Conservation (phyloP, 2,888 invertebrate genomes). For the Amitus sp. region DNA sequence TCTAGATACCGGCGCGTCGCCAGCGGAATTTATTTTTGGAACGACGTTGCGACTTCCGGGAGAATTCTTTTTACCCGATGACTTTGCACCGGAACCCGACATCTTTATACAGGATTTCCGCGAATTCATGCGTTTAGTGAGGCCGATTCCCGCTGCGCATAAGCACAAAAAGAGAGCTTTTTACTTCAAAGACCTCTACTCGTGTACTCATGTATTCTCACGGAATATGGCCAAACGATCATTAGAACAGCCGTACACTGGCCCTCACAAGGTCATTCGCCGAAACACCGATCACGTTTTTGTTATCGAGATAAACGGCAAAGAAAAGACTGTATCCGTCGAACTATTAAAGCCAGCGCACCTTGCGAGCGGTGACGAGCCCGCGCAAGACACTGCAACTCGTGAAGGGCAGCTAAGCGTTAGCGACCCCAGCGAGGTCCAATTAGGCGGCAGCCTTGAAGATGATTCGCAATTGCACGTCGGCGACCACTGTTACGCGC, state of each 20-base stretch:
- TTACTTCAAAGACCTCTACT: constrained; percentile 26
- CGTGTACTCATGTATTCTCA: constrained; percentile 32
- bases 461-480: no score
- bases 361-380: not conserved
- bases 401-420: no score
- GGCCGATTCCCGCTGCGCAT: constrained; percentile 26
- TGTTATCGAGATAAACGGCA: constrained; percentile 14
- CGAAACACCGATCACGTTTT: constrained; percentile 16
- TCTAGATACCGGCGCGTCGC: constrained; percentile 46
- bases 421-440: no score
- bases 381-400: no score
- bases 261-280: constrained; percentile 37
- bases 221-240: constrained; percentile 21
- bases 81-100: constrained; percentile 4
- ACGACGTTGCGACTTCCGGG: constrained; percentile 8
- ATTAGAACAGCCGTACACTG: constrained; percentile 40
- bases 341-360: constrained; percentile 28
- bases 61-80: constrained; percentile 5
- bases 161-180: constrained; percentile 20
- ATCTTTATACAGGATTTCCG: constrained; percentile 27
- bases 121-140: constrained; percentile 15
- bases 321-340: constrained; percentile 8
- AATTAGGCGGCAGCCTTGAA: no score
- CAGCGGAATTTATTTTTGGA: constrained; percentile 42
- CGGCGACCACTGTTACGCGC: no score